Evolutionary conservation across 2,797 vertebrate species (phyloP), one percentile per base, ranked within the genome.

Genomic region (Halcyon chelicuti): DNA sequence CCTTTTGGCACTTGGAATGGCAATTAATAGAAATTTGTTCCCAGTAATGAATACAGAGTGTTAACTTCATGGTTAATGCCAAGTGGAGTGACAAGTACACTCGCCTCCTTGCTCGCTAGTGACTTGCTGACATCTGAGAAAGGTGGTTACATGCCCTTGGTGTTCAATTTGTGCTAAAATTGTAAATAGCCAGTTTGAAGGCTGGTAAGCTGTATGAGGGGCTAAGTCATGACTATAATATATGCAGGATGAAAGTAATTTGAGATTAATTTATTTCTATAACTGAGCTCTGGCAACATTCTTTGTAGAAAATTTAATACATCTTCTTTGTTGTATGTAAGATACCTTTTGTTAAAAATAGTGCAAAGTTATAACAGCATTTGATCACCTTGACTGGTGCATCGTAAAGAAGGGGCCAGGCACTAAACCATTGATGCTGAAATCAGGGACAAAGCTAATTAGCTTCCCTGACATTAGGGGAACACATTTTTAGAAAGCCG

Each of bases 221-320:
- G 22, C 23, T 76, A 31, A 67, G 46, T 17, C 63, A 58, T 65
- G 46, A 9, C 57, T 82, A 0, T 68, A 62, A 86, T 70, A 49
- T n/a, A 61, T 76, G 61, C 80, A 86, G 52, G 67, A 77, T 68
- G 49, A 89, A 91, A 94, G 37, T 31, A 54, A 51, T 16, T 47
- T 16, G 51, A 70, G 51, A 76, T 81, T 67, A 65, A 68, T 87
- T 83, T 84, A 31, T 73, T 76, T 63, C 55, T 84, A 0, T 67
- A 81, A 44, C 52, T 88, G 60, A 57, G 29, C 70, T 88, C 40
- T 70, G 29, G 37, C 33, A 51, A 23, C 31, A n/a, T 82, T 80
- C 76, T 85, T 93, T 84, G 86, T 88, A 85, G 31, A 19, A 94
- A 93, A 87, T 94, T 85, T 80, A 93, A 94, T 88, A 60, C n/a